Conservation (phyloP, 37 sponge, comb jelly and placozoan genomes). For the Tethya wilhelma region DNA sequence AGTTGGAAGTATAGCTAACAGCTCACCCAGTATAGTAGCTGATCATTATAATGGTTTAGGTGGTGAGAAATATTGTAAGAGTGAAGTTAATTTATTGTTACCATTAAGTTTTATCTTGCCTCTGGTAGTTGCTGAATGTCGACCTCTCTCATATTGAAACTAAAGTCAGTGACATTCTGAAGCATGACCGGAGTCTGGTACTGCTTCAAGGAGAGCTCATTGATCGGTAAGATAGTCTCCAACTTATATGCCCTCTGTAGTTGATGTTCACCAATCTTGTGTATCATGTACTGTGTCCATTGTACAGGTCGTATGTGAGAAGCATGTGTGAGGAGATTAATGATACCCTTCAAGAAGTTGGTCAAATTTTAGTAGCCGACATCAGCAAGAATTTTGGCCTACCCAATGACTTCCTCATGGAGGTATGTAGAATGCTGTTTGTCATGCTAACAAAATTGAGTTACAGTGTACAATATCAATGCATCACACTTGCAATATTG, state of each 20-base stretch:
- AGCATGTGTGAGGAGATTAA: conserved; percentile 89
- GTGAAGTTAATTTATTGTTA: neutral
- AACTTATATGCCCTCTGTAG: neutral
- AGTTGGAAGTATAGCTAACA: neutral
- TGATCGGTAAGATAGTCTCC: conserved; percentile 40
- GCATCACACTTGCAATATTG: no score
- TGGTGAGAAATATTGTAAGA: neutral
- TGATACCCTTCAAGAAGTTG: conserved; percentile 89
- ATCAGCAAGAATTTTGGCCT: conserved; percentile 82
- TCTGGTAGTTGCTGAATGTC: conserved; percentile 81
- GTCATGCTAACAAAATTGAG: neutral
- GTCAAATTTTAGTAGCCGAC: conserved; percentile 77
- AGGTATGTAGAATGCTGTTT: conserved; percentile 70
- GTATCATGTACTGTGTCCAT: neutral
- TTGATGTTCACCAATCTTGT: neutral
- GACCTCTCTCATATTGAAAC: conserved; percentile 87
- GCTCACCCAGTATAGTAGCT: neutral
- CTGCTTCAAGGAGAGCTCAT: conserved; percentile 95
- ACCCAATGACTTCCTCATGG: conserved; percentile 67
- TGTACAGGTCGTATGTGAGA: conserved; percentile 72
- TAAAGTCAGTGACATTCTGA: conserved; percentile 74
- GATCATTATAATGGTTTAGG: neutral
- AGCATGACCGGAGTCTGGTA: conserved; percentile 62
- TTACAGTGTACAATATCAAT: neutral
- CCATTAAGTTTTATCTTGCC: neutral